phyloP scores from a whole-genome alignment of 2,888 invertebrate species.

The Morpho deidamia region DNA sequence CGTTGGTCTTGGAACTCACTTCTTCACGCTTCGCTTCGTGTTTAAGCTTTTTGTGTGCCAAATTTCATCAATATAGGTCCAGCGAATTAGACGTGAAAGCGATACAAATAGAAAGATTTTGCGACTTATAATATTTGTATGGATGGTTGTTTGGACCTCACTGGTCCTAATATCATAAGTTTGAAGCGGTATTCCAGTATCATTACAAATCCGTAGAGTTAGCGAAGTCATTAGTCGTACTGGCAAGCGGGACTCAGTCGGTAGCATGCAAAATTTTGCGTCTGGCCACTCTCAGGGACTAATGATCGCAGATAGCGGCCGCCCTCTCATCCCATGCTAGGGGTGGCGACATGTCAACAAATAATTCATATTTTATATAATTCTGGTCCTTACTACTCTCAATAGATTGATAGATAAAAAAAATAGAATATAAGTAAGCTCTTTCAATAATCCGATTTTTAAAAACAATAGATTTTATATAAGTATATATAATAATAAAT shows the following conservation, averaged over 20 bases:
- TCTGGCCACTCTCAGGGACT: conserved; percentile 56
- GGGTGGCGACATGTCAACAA: conserved; percentile 36
- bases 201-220: conserved; percentile 24
- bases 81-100: no score
- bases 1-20: no score
- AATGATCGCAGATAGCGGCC: conserved; percentile 61
- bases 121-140: conserved; percentile 2
- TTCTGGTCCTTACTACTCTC: neutral
- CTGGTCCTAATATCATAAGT: neutral
- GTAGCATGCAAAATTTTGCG: conserved; percentile 67
- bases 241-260: conserved; percentile 44
- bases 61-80: no score
- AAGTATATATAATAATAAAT: no score
- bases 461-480: no score
- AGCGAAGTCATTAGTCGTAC: conserved; percentile 35
- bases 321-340: conserved; percentile 45
- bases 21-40: no score
- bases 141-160: neutral
- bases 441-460: no score
- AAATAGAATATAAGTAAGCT: no score
- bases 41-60: no score
- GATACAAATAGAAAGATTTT: no score
- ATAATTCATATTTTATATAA: conserved; percentile 11
- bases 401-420: no score
- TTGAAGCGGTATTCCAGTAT: neutral